These are phyloP conservation scores for Ryuthela nishihirai DNA, from an alignment of 2,888 invertebrate genomes.

Conservation along the genomic window DNA sequence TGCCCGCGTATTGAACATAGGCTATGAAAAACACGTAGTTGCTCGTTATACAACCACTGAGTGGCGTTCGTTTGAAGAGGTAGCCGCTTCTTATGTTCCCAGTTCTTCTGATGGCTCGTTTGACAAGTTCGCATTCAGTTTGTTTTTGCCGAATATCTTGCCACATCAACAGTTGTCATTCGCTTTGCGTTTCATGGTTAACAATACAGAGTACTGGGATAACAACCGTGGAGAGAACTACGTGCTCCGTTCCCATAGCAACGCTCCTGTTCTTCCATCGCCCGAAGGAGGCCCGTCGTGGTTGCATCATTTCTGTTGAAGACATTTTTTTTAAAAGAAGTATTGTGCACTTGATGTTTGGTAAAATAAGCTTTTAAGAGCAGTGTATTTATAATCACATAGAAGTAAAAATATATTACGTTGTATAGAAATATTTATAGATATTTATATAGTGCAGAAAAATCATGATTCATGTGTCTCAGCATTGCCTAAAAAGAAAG, in stretches of 20 bases:
- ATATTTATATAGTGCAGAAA: too few relatives aligned
- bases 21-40: conserved; percentile 13
- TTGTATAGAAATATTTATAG: too few relatives aligned
- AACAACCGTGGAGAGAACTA: conserved; percentile 29
- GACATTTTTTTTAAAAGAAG: too few relatives aligned
- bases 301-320: conserved; percentile 30
- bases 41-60: conserved; percentile 21
- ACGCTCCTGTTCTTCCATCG: neutral
- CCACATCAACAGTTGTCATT: conserved; percentile 14
- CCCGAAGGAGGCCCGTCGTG: conserved; percentile 14
- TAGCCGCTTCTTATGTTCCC: conserved; percentile 22
- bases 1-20: conserved; percentile 22
- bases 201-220: conserved; percentile 30
- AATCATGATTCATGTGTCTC: too few relatives aligned
- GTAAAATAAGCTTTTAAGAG: too few relatives aligned
- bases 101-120: conserved; percentile 8
- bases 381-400: too few relatives aligned
- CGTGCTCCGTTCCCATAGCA: conserved; percentile 8
- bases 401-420: too few relatives aligned
- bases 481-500: too few relatives aligned
- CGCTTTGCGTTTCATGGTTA: conserved; percentile 14
- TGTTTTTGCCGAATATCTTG: conserved; percentile 18
- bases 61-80: conserved; percentile 17
- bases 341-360: too few relatives aligned
- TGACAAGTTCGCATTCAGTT: conserved; percentile 22